These are phyloP conservation scores for Orthosia incerta DNA, from an alignment of 2,888 invertebrate species.

Conservation along the genomic window DNA sequence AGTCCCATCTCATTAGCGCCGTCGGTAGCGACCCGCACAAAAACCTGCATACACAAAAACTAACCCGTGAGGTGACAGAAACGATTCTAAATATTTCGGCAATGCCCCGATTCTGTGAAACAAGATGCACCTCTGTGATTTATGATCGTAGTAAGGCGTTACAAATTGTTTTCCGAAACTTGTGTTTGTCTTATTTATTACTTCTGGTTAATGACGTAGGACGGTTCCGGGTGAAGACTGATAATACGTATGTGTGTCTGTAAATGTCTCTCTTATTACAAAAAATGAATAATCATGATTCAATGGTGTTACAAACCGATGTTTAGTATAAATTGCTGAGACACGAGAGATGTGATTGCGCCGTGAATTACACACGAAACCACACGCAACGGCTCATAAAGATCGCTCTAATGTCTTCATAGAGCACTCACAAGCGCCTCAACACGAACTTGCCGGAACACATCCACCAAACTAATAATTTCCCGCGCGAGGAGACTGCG, in stretches of 20 bases:
- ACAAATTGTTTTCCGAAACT: constrained; percentile 86
- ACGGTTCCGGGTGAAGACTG: constrained; percentile 54
- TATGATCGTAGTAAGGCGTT: constrained; percentile 83
- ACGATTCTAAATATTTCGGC: constrained; percentile 88
- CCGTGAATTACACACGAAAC: constrained; percentile 82
- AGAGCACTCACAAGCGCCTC: constrained; percentile 77
- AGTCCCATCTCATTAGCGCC: constrained; percentile 84
- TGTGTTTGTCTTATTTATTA: constrained; percentile 79
- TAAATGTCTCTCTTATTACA: constrained; percentile 63
- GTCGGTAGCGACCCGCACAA: constrained; percentile 76
- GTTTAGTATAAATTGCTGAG: constrained; percentile 81
- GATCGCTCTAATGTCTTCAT: constrained; percentile 89
- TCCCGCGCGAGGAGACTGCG: constrained; percentile 75
- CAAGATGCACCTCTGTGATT: constrained; percentile 85
- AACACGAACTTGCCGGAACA: constrained; percentile 80
- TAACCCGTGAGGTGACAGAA: constrained; percentile 84
- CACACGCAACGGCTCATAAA: constrained; percentile 87
- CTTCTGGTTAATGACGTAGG: constrained; percentile 71
- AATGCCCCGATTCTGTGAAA: constrained; percentile 86
- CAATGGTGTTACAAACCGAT: constrained; percentile 73
- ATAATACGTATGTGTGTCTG: constrained; percentile 50
- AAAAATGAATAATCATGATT: constrained; percentile 74
- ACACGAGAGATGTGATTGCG: constrained; percentile 83
- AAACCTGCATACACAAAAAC: constrained; percentile 81
- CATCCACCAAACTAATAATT: constrained; percentile 86